Conservation (phyloP, 2,888 invertebrate species). For the Ochropleura leucogaster region DNA sequence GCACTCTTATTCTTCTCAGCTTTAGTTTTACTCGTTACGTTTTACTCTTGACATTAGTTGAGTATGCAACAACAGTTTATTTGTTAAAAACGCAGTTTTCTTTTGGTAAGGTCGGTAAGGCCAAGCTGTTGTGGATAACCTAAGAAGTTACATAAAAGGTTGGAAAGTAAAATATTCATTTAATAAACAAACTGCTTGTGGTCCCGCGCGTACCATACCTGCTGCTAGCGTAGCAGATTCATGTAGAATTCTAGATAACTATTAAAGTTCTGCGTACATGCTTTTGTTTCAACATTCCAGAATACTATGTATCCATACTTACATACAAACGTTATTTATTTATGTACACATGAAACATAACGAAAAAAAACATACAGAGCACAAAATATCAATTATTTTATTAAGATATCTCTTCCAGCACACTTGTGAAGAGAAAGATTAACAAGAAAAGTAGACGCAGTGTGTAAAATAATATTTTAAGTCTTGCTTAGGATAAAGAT, state of each 20-base stretch:
- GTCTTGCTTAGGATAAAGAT: too few relatives aligned
- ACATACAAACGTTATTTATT: not conserved
- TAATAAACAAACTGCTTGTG: not conserved
- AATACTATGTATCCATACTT: not conserved
- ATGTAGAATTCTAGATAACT: not conserved
- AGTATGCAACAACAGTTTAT: too few relatives aligned
- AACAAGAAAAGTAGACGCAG: too few relatives aligned
- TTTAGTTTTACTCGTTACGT: not conserved
- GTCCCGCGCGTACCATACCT: not conserved
- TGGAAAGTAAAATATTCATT: not conserved
- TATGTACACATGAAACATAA: too few relatives aligned
- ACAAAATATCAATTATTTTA: too few relatives aligned
- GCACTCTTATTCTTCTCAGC: not conserved
- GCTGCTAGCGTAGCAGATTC: not conserved
- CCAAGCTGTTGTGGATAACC: not conserved
- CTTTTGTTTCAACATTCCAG: not conserved
- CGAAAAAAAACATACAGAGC: too few relatives aligned
- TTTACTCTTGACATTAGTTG: not conserved
- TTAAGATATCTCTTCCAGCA: too few relatives aligned
- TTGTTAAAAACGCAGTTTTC: not conserved
- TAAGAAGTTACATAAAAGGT: too few relatives aligned
- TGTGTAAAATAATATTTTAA: too few relatives aligned
- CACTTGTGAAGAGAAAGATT: too few relatives aligned
- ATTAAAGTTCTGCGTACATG: accelerated
- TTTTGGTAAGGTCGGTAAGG: too few relatives aligned